These are phyloP conservation scores for Acrobasis consociella DNA, from an alignment of 2,888 invertebrate genomes.

Conservation along the genomic window DNA sequence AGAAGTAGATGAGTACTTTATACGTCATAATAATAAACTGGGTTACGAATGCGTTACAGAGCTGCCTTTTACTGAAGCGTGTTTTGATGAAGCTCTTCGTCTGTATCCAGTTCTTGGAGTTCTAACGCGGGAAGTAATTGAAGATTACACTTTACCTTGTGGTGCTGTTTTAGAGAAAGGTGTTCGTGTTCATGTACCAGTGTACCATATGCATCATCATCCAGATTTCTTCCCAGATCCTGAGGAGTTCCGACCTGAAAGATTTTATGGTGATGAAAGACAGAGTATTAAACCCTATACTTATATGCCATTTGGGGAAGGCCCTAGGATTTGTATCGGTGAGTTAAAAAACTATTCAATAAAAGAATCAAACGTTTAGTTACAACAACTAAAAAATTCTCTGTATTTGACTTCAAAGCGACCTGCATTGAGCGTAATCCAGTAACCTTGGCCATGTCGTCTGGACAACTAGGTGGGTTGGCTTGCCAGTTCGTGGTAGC, in stretches of 20 bases:
- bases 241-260: slow-evolving; percentile 48
- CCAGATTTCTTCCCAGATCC: slow-evolving; percentile 52
- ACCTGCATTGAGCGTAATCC: too few relatives aligned
- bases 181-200: slow-evolving; percentile 50
- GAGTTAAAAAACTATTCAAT: slow-evolving; percentile 26
- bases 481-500: too few relatives aligned
- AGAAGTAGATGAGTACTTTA: slow-evolving; percentile 43
- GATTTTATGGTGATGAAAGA: slow-evolving; percentile 48
- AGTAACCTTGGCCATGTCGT: too few relatives aligned
- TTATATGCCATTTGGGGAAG: slow-evolving; percentile 58
- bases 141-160: slow-evolving; percentile 51
- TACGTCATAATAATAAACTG: slow-evolving; percentile 32
- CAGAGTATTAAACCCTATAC: slow-evolving; percentile 45
- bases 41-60: slow-evolving; percentile 42
- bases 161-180: slow-evolving; percentile 50
- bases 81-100: slow-evolving; percentile 42
- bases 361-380: too few relatives aligned
- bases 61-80: slow-evolving; percentile 42
- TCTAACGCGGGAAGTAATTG: slow-evolving; percentile 45
- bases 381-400: too few relatives aligned
- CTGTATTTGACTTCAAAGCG: too few relatives aligned
- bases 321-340: slow-evolving; percentile 58
- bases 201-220: slow-evolving; percentile 48
- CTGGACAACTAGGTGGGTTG: too few relatives aligned
- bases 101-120: slow-evolving; percentile 40